Evolutionary conservation across 2,113 vertebrate genomes (phyloP).

Genomic region (Pangasianodon gigas): DNA sequence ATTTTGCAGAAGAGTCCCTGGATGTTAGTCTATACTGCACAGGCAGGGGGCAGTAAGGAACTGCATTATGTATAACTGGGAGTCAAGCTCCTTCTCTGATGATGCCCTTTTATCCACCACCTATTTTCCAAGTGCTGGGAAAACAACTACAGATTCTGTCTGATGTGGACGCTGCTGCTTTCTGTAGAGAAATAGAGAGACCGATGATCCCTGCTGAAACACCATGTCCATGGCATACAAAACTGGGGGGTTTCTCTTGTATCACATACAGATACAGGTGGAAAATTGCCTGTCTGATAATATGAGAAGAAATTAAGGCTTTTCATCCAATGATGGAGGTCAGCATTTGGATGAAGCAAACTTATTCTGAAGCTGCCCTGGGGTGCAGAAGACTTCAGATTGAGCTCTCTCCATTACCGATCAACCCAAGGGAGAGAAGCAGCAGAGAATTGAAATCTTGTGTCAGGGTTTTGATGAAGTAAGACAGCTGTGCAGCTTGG

Average conservation of each 20-base stretch:
- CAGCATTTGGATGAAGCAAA: constrained; percentile 5
- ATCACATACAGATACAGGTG: background rate
- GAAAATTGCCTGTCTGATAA: constrained; percentile 21
- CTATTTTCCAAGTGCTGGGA: background rate
- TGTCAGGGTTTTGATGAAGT: background rate
- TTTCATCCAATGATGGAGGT: constrained; percentile 6
- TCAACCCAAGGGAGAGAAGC: background rate
- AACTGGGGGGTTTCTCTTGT: background rate
- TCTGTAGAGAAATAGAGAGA: background rate
- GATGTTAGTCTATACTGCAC: background rate
- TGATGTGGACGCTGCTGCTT: background rate
- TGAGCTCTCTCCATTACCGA: background rate
- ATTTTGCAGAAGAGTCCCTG: background rate
- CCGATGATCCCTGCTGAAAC: background rate
- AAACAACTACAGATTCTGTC: constrained; percentile 15
- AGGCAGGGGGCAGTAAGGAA: constrained; percentile 44
- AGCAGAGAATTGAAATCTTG: background rate
- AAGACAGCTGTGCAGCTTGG: background rate
- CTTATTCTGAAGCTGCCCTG: constrained; percentile 29
- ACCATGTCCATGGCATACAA: background rate
- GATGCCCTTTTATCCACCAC: constrained; percentile 32
- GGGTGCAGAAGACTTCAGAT: background rate
- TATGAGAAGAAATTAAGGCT: background rate
- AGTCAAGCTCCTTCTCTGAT: background rate
- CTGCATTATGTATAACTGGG: background rate